These are phyloP conservation scores for Megaptera novaeangliae DNA, from an alignment of 2,113 vertebrate genomes.

Conservation along the genomic window DNA sequence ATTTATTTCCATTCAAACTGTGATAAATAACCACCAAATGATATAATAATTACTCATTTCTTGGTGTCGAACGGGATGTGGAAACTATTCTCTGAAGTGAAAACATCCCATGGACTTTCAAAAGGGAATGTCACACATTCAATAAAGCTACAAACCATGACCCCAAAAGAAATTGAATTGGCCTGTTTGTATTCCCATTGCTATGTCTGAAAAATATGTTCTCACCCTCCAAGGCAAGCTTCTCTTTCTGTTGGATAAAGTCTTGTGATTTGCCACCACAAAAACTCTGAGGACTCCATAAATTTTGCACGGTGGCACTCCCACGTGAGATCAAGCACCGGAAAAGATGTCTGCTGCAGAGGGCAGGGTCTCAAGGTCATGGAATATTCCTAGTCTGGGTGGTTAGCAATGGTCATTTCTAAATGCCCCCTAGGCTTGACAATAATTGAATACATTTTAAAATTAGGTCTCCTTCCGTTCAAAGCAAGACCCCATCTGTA, in stretches of 20 bases:
- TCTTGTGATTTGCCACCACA: constrained; percentile 64
- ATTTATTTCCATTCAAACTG: constrained; percentile 76
- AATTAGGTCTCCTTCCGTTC: constrained; percentile 26
- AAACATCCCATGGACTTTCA: constrained; percentile 69
- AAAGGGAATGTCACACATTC: constrained; percentile 58
- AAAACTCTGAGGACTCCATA: constrained; percentile 53
- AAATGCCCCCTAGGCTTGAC: not conserved
- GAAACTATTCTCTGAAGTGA: constrained; percentile 72
- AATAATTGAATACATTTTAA: constrained; percentile 44
- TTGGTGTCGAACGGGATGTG: constrained; percentile 65
- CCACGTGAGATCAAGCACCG: not conserved
- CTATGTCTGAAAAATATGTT: constrained; percentile 57
- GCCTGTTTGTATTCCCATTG: constrained; percentile 70
- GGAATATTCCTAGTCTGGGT: not conserved
- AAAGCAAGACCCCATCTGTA: not conserved
- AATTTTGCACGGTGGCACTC: constrained; percentile 37
- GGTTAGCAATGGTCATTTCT: constrained; percentile 15
- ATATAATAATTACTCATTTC: constrained; percentile 77
- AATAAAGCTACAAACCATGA: constrained; percentile 74
- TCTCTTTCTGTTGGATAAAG: constrained; percentile 67
- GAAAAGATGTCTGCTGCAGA: constrained; percentile 6
- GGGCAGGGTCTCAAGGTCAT: not conserved
- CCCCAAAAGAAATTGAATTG: constrained; percentile 78
- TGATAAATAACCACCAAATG: constrained; percentile 74
- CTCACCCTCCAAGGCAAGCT: constrained; percentile 63